Conservation (phyloP, 2,113 vertebrate genomes). For the Oryctolagus cuniculus region DNA sequence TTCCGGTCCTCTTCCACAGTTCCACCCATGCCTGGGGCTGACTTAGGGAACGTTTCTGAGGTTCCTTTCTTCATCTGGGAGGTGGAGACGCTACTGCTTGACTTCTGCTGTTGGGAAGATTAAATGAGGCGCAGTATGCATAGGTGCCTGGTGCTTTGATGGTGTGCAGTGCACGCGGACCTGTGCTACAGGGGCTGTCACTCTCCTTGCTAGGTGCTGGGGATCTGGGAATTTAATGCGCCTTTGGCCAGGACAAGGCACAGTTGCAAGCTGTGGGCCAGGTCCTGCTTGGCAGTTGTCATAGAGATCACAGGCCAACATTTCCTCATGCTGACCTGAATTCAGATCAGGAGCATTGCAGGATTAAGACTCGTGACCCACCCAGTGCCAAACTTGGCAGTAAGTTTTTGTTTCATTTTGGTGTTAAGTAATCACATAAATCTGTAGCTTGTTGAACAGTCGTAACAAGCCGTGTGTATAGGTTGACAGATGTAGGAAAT, state of each 20-base stretch:
- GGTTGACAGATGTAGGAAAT: not conserved
- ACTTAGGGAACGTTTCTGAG: not conserved
- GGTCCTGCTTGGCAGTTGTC: not conserved
- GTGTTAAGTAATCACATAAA: not conserved
- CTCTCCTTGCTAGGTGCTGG: not conserved
- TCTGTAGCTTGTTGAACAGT: not conserved
- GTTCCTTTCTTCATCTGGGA: not conserved
- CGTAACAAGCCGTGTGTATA: not conserved
- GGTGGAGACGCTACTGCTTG: not conserved
- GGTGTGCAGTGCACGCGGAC: too few relatives aligned
- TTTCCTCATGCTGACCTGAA: not conserved
- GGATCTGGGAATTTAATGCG: not conserved
- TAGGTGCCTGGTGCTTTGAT: not conserved
- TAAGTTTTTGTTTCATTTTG: not conserved
- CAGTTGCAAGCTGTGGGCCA: not conserved
- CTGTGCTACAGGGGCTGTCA: not conserved
- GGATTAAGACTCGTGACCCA: not conserved
- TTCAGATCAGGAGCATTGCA: not conserved
- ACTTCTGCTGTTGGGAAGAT: not conserved
- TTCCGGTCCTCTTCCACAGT: not conserved
- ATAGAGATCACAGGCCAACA: rapidly evolving
- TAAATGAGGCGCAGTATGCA: not conserved
- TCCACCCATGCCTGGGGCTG: not conserved
- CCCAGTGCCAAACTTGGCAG: not conserved
- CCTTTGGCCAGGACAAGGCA: not conserved